phyloP scores from a whole-genome alignment of 1,140 invertebrate species.

The Centruroides sculpturatus region DNA sequence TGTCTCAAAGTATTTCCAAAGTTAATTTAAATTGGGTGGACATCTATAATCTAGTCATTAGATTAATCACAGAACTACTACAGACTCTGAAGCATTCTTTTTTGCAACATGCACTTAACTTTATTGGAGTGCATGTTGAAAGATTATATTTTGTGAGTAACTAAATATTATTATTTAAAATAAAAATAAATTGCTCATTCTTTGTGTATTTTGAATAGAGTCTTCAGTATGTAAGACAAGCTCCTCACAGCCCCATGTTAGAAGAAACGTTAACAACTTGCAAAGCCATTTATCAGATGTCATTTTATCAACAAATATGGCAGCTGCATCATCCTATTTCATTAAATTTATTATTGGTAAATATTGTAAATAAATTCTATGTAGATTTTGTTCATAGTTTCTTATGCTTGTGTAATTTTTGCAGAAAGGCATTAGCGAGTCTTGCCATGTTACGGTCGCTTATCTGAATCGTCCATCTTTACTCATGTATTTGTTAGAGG shows the following conservation, averaged over 20 bases:
- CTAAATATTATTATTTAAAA: too few relatives aligned
- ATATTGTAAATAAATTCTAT: neutral
- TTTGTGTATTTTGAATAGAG: too few relatives aligned
- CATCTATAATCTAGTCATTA: constrained; percentile 25
- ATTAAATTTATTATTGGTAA: constrained; percentile 24
- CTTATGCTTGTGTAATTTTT: neutral
- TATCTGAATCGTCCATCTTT: too few relatives aligned
- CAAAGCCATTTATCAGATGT: constrained; percentile 24
- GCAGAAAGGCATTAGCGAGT: neutral
- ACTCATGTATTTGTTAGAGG: too few relatives aligned
- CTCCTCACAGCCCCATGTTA: constrained; percentile 3
- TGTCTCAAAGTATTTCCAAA: constrained; percentile 3
- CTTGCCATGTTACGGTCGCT: too few relatives aligned
- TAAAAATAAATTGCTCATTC: too few relatives aligned
- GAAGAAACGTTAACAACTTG: constrained; percentile 26
- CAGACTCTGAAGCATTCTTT: constrained; percentile 26
- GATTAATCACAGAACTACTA: constrained; percentile 24
- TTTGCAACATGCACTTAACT: constrained; percentile 29
- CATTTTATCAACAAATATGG: constrained; percentile 26
- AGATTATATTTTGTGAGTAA: constrained; percentile 19
- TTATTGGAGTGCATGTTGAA: constrained; percentile 29
- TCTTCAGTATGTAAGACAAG: too few relatives aligned
- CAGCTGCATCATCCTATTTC: constrained; percentile 25
- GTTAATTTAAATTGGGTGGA: constrained; percentile 19
- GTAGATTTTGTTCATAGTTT: neutral